phyloP scores from a whole-genome alignment of 2,888 invertebrate species.

The Polydrusus tereticollis region DNA sequence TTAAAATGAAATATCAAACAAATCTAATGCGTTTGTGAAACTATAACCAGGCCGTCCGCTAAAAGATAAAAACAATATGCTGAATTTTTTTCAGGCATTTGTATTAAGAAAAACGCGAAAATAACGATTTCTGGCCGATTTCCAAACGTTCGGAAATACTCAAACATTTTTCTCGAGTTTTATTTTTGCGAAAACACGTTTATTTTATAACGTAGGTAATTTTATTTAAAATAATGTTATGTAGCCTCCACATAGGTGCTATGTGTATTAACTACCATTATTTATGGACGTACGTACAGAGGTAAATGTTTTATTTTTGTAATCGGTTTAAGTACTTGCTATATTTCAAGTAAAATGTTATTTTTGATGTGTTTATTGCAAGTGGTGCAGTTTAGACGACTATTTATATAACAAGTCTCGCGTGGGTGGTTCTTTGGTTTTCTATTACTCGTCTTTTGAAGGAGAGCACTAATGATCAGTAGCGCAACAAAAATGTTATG shows the following conservation, averaged over 20 bases:
- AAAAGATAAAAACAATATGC: slow-evolving; percentile 9
- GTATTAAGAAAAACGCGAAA: not conserved
- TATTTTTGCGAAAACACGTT: slow-evolving; percentile 35
- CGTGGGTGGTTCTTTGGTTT: not conserved
- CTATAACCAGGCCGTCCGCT: not conserved
- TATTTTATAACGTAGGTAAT: slow-evolving; percentile 34
- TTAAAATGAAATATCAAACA: not conserved
- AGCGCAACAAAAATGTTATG: too few relatives aligned
- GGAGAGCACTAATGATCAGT: too few relatives aligned
- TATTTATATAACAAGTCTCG: not conserved
- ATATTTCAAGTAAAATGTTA: slow-evolving; percentile 3
- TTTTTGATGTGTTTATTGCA: slow-evolving; percentile 2
- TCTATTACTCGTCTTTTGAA: too few relatives aligned
- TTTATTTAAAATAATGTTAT: slow-evolving; percentile 13
- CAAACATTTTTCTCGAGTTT: slow-evolving; percentile 6
- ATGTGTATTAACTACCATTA: not conserved
- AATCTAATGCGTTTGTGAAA: not conserved
- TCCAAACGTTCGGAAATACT: slow-evolving; percentile 18
- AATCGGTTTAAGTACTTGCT: not conserved
- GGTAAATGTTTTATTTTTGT: not conserved
- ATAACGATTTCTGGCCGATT: slow-evolving; percentile 1
- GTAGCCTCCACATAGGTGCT: not conserved
- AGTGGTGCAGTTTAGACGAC: not conserved
- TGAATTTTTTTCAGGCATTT: not conserved
- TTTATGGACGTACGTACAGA: slow-evolving; percentile 4